phyloP scores from a whole-genome alignment of 2,797 vertebrate species.

The Catostomus latipinnis region DNA sequence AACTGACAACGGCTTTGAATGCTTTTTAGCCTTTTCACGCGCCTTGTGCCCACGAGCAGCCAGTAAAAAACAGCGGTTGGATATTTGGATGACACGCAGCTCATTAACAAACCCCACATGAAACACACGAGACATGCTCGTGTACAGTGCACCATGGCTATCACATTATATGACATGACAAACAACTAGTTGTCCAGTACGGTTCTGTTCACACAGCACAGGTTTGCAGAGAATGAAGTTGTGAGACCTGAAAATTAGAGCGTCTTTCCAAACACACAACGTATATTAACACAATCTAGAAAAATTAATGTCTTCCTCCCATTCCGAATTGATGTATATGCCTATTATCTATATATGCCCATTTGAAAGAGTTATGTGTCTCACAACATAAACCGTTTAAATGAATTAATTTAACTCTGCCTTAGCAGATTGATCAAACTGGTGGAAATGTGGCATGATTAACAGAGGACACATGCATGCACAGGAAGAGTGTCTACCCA shows the following conservation, averaged over 20 bases:
- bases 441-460: background rate
- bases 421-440: background rate
- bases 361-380: background rate
- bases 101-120: too few relatives aligned
- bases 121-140: too few relatives aligned
- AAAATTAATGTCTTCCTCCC: background rate
- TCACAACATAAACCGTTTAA: constrained; percentile 2
- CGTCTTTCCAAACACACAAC: background rate
- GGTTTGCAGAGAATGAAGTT: too few relatives aligned
- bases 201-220: too few relatives aligned
- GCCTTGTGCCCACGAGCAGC: too few relatives aligned
- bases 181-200: too few relatives aligned
- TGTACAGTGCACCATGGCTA: too few relatives aligned
- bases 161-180: too few relatives aligned
- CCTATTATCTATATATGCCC: background rate
- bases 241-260: background rate
- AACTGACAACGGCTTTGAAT: too few relatives aligned
- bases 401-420: background rate
- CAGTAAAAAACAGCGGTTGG: too few relatives aligned
- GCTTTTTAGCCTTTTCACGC: too few relatives aligned
- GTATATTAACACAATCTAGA: background rate
- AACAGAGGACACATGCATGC: constrained; percentile 16
- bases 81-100: too few relatives aligned
- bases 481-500: constrained; percentile 16
- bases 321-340: background rate